phyloP scores from a whole-genome alignment of 2,797 vertebrate genomes.

The Paratrypauchen microcephalus region DNA sequence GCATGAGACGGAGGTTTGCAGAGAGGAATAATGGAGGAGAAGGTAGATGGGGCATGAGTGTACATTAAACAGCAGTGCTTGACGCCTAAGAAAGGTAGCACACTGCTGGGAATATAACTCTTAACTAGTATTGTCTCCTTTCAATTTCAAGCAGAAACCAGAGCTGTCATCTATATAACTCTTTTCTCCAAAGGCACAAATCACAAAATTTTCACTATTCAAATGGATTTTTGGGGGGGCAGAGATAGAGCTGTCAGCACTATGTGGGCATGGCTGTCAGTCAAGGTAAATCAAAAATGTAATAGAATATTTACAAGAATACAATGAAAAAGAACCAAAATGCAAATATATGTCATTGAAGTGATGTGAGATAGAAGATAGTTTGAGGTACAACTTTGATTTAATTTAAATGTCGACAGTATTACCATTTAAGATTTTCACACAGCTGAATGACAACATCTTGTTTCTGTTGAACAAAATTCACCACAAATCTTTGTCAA shows the following conservation, averaged over 20 bases:
- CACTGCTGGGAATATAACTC: conserved; percentile 93
- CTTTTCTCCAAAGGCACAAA: conserved; percentile 64
- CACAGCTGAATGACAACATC: too few relatives aligned
- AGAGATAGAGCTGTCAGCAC: not conserved
- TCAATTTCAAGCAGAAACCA: conserved; percentile 68
- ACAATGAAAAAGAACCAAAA: not conserved
- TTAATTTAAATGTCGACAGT: not conserved
- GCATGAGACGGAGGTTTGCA: conserved; percentile 95
- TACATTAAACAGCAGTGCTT: conserved; percentile 98
- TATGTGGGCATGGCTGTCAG: conserved; percentile 12
- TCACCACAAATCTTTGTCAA: too few relatives aligned
- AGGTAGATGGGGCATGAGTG: conserved; percentile 98
- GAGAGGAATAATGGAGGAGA: conserved; percentile 92
- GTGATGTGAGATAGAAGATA: not conserved
- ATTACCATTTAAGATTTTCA: not conserved
- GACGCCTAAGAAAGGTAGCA: conserved; percentile 89
- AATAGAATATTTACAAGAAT: not conserved
- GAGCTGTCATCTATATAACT: conserved; percentile 80
- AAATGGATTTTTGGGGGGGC: conserved; percentile 18
- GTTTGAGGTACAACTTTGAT: not conserved
- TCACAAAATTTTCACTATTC: conserved; percentile 34
- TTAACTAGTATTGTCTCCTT: conserved; percentile 97
- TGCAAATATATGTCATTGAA: not conserved
- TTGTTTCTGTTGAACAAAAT: too few relatives aligned
- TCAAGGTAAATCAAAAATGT: not conserved